These are phyloP conservation scores for Myiozetetes cayanensis DNA, from an alignment of 2,113 vertebrate genomes.

Conservation along the genomic window DNA sequence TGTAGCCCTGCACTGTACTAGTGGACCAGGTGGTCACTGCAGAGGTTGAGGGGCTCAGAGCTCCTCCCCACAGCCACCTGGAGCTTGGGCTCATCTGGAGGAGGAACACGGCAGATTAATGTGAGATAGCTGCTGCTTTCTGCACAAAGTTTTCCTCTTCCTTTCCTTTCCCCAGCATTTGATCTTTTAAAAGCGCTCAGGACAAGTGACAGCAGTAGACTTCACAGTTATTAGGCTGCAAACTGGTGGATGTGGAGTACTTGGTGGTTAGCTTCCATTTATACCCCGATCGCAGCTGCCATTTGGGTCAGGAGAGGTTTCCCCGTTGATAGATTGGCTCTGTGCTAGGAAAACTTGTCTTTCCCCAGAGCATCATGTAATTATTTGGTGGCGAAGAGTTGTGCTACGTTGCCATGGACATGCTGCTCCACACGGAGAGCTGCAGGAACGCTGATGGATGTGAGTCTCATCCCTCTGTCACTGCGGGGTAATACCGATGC, in stretches of 20 bases:
- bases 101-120: background rate
- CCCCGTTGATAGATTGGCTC: conserved; percentile 1
- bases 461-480: background rate
- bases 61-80: accelerated
- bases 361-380: conserved; percentile 33
- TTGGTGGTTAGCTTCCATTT: background rate
- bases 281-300: background rate
- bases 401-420: background rate
- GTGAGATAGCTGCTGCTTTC: background rate
- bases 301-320: conserved; percentile 10
- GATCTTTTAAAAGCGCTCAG: background rate
- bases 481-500: background rate
- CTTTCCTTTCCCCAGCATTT: background rate
- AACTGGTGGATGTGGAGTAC: background rate
- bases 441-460: background rate
- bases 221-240: background rate
- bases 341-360: conserved; percentile 32
- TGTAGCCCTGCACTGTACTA: background rate
- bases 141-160: background rate
- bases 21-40: background rate
- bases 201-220: background rate
- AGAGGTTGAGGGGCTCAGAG: background rate
- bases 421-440: background rate
- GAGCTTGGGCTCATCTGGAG: accelerated
- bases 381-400: conserved; percentile 13